phyloP scores from a whole-genome alignment of 2,888 invertebrate species.

The Chouioia cunea region DNA sequence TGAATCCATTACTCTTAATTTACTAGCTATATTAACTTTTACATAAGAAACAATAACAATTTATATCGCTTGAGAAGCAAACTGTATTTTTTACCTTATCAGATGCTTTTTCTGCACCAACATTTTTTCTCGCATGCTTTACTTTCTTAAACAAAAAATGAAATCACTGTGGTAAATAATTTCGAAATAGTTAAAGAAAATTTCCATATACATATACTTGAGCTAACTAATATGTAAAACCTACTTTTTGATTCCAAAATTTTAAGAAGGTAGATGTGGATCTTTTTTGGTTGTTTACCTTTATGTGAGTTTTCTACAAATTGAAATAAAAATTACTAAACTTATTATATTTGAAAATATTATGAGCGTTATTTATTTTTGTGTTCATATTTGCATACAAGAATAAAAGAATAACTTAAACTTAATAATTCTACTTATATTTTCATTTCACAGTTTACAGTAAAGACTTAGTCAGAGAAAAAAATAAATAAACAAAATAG shows the following conservation, averaged over 20 bases:
- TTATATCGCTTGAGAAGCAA: neutral
- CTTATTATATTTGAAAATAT: neutral
- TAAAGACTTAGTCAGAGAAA: too few species aligned
- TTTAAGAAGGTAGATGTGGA: neutral
- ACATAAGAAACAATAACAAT: neutral
- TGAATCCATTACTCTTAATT: too few species aligned
- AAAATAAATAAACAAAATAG: neutral
- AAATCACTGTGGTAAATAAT: neutral
- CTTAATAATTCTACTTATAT: too few species aligned
- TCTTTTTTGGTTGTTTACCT: conserved; percentile 17
- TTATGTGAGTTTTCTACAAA: conserved; percentile 24
- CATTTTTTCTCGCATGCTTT: conserved; percentile 18
- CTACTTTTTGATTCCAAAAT: neutral
- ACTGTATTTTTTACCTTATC: conserved; percentile 29
- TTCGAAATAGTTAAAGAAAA: neutral
- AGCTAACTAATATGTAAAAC: neutral
- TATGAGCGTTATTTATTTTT: too few species aligned
- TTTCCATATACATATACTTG: too few species aligned
- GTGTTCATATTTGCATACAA: neutral
- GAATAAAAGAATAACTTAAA: conserved; percentile 23
- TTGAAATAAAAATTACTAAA: neutral
- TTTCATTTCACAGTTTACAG: neutral
- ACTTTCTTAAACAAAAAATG: conserved; percentile 8
- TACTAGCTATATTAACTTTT: neutral
- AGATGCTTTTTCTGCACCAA: conserved; percentile 28